Percentiles rank a stretch among this genome's conserved stretches.
Evolutionary conservation across 2,113 vertebrate genomes (phyloP).

Genomic region (Asarcornis scutulata): DNA sequence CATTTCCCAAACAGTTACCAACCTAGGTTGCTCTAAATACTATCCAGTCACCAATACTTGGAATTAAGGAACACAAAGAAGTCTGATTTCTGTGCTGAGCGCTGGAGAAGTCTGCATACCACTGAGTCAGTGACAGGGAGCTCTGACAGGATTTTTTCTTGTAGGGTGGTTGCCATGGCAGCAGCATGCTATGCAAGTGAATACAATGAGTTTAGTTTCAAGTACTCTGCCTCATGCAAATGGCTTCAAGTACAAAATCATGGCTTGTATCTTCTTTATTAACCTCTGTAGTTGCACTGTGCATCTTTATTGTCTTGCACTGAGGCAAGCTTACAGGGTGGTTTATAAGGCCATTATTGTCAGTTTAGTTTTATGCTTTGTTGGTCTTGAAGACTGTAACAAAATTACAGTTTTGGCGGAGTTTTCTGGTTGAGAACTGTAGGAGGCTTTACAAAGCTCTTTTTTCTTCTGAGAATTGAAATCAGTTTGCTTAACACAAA

Average conservation of each 20-base stretch:
- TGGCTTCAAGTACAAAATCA: background rate
- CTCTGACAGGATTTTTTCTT: background rate
- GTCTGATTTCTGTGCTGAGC: background rate
- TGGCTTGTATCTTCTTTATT: background rate
- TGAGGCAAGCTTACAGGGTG: background rate
- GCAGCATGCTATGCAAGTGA: background rate
- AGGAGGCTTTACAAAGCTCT: background rate
- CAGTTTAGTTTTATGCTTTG: background rate
- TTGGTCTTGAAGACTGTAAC: background rate
- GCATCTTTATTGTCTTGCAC: background rate
- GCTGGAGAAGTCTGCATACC: background rate
- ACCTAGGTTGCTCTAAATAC: background rate
- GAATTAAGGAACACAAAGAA: background rate
- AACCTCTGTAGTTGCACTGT: background rate
- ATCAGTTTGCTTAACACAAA: background rate
- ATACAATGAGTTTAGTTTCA: background rate
- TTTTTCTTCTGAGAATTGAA: constrained; percentile 5
- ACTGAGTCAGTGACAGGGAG: background rate
- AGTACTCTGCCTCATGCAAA: background rate
- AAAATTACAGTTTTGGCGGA: background rate
- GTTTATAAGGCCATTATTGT: background rate
- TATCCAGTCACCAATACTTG: background rate
- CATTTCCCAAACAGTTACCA: background rate
- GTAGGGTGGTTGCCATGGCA: constrained; percentile 48
- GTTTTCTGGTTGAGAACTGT: background rate